Evolutionary conservation across 2,888 invertebrate species (phyloP).

Genomic region (Philereme transversata): DNA sequence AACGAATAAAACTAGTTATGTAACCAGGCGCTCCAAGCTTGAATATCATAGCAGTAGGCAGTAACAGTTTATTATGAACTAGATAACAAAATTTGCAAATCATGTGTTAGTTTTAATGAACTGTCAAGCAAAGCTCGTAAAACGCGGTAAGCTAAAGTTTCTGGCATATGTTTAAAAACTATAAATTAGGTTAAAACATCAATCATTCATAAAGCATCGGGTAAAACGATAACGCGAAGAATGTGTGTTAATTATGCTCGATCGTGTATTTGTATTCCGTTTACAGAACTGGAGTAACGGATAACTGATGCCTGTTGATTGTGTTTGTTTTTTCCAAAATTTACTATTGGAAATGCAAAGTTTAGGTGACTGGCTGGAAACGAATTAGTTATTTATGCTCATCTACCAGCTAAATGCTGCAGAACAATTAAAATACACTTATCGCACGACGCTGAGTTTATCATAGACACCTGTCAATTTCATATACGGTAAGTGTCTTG

Average conservation of each 20-base stretch:
- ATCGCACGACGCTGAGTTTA: too few species aligned
- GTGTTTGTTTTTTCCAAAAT: constrained; percentile 15
- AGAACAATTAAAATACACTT: too few species aligned
- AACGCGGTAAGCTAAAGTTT: constrained; percentile 11
- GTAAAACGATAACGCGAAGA: constrained; percentile 44
- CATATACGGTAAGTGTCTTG: too few species aligned
- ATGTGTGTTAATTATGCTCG: constrained; percentile 50
- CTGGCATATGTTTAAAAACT: constrained; percentile 31
- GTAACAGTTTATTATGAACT: constrained; percentile 7
- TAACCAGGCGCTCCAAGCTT: constrained; percentile 4
- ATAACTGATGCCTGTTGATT: constrained; percentile 19
- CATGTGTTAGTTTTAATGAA: constrained; percentile 20
- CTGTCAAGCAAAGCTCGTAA: constrained; percentile 15
- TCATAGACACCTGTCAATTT: too few species aligned
- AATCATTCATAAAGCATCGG: constrained; percentile 45
- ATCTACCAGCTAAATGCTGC: too few species aligned
- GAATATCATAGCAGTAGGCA: not conserved
- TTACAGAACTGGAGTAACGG: constrained; percentile 30
- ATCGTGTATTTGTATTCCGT: constrained; percentile 42
- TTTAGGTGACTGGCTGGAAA: not conserved
- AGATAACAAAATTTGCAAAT: constrained; percentile 27
- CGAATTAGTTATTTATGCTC: not conserved
- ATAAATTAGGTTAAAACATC: constrained; percentile 34
- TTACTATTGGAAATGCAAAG: constrained; percentile 1
- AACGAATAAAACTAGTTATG: not conserved